Evolutionary conservation across 2,113 vertebrate species (phyloP).

Genomic region (pig (Sus scrofa)): T2T-Sscrofa CM000813.6:136226501-136227000

Average conservation of each 20-base stretch:
- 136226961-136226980: background rate
- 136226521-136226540: background rate
- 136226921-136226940: slow-evolving; percentile 7
- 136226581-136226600: slow-evolving; percentile 41
- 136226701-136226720: background rate
- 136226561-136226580: slow-evolving; percentile 36
- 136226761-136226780: background rate
- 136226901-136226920: background rate
- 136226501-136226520: background rate
- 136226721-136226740: slow-evolving; percentile 5
- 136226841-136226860: background rate
- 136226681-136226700: slow-evolving; percentile 45
- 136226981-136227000: background rate
- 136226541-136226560: background rate
- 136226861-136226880: slow-evolving; percentile 1
- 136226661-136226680: slow-evolving; percentile 7
- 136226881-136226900: background rate
- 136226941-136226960: background rate
- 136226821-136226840: background rate
- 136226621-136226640: slow-evolving; percentile 43
- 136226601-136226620: background rate
- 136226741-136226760: background rate
- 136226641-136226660: slow-evolving; percentile 16
- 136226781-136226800: background rate
- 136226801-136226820: background rate